Percentiles rank a stretch among this genome's conserved stretches.
phyloP scores from a whole-genome alignment of 2,888 invertebrate genomes.

The Oscheius sp. region DNA sequence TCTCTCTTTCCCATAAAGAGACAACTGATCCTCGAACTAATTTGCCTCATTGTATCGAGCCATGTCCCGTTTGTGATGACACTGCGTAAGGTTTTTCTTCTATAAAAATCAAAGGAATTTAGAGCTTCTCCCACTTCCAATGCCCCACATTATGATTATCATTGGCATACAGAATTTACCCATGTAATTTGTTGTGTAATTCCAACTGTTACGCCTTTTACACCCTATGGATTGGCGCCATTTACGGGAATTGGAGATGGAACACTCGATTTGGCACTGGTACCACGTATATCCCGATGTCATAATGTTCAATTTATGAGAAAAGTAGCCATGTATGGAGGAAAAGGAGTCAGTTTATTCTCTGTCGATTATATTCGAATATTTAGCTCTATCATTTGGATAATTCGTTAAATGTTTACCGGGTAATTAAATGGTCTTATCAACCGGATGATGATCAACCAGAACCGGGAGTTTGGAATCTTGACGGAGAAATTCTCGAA shows the following conservation, averaged over 20 bases:
- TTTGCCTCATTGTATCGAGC: constrained; percentile 63
- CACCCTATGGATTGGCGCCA: constrained; percentile 68
- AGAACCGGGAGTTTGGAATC: constrained; percentile 70
- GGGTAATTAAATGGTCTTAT: constrained; percentile 68
- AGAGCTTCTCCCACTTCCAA: constrained; percentile 2
- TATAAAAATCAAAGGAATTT: background rate
- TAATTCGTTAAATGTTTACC: constrained; percentile 62
- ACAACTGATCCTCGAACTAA: constrained; percentile 49
- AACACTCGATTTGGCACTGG: constrained; percentile 68
- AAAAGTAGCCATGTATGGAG: constrained; percentile 71
- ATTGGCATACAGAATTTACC: constrained; percentile 64
- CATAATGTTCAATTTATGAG: constrained; percentile 70
- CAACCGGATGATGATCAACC: constrained; percentile 61
- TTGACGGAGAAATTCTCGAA: constrained; percentile 70
- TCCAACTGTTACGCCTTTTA: constrained; percentile 69
- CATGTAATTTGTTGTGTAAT: constrained; percentile 72
- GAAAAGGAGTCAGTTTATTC: constrained; percentile 56
- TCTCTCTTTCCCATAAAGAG: constrained; percentile 57
- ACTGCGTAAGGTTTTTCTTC: background rate
- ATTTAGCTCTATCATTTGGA: constrained; percentile 58
- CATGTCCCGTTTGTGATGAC: constrained; percentile 62
- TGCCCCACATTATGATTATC: constrained; percentile 51
- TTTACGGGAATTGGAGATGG: constrained; percentile 70
- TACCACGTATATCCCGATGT: constrained; percentile 66
- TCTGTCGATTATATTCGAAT: background rate